A percentile compares a stretch with the other conserved stretches of the same genome.
Conservation (phyloP, 2,797 vertebrate genomes). For the Rhinoraja longicauda region DNA sequence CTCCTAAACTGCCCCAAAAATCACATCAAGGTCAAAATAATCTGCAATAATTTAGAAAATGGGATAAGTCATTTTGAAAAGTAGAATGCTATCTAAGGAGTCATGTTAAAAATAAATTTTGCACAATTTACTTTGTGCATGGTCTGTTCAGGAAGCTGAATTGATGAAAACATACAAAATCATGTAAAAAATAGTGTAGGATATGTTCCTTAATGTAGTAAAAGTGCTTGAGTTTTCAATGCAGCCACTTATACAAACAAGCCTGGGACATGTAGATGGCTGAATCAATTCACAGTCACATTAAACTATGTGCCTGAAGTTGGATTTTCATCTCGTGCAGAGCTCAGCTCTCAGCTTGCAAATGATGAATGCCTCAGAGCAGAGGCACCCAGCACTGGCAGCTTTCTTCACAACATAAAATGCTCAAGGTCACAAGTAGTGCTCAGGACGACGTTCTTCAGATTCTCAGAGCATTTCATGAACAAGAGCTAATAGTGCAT, state of each 20-base stretch:
- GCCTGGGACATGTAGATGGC: neutral
- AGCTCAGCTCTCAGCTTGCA: neutral
- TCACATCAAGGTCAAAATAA: neutral
- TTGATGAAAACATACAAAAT: conserved; percentile 12
- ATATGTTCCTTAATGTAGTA: neutral
- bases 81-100: neutral
- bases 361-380: neutral
- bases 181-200: neutral
- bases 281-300: neutral
- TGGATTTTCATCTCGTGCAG: neutral
- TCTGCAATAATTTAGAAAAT: neutral
- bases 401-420: neutral
- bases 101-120: neutral
- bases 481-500: neutral
- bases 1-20: neutral
- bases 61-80: neutral
- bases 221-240: neutral
- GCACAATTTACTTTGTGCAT: neutral
- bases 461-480: neutral
- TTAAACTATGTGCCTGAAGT: neutral
- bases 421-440: neutral
- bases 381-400: neutral
- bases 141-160: neutral
- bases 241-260: neutral
- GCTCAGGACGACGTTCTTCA: neutral